phyloP scores from a whole-genome alignment of 2,888 invertebrate species.

The Noctua janthina region DNA sequence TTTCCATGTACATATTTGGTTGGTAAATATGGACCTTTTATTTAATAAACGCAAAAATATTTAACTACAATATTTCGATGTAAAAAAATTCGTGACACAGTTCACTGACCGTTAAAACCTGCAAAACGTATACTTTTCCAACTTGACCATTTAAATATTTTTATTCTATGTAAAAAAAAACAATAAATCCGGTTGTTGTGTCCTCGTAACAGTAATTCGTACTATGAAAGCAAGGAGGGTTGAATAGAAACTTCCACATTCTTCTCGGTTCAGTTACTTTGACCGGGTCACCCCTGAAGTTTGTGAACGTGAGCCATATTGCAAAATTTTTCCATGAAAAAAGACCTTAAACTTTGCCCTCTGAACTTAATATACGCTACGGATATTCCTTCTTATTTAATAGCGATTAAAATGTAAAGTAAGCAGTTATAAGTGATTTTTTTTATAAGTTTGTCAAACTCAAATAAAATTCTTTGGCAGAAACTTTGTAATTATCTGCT shows the following conservation, averaged over 20 bases:
- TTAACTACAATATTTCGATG: not conserved
- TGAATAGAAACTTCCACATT: constrained; percentile 77
- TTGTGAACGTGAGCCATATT: constrained; percentile 79
- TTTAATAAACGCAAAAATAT: not conserved
- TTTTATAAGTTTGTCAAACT: constrained; percentile 50
- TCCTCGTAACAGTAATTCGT: constrained; percentile 72
- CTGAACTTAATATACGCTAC: constrained; percentile 74
- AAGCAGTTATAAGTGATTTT: constrained; percentile 49
- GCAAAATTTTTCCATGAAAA: constrained; percentile 80
- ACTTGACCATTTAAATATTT: constrained; percentile 11
- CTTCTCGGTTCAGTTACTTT: constrained; percentile 75
- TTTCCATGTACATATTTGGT: not conserved
- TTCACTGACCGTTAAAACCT: not conserved
- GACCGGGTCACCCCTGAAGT: constrained; percentile 83
- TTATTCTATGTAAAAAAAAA: constrained; percentile 57
- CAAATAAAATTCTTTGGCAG: constrained; percentile 60
- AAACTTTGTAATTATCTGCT: constrained; percentile 66
- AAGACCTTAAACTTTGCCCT: constrained; percentile 78
- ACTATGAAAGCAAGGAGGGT: constrained; percentile 75
- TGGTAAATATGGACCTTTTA: not conserved
- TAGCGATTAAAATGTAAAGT: constrained; percentile 70
- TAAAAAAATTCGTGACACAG: not conserved
- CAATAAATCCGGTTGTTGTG: constrained; percentile 53
- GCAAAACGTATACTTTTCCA: constrained; percentile 7
- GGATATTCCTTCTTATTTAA: constrained; percentile 71